Evolutionary conservation across 2,888 invertebrate species (phyloP), one percentile per base, ranked within the genome.

Genomic region (Actias luna): DNA sequence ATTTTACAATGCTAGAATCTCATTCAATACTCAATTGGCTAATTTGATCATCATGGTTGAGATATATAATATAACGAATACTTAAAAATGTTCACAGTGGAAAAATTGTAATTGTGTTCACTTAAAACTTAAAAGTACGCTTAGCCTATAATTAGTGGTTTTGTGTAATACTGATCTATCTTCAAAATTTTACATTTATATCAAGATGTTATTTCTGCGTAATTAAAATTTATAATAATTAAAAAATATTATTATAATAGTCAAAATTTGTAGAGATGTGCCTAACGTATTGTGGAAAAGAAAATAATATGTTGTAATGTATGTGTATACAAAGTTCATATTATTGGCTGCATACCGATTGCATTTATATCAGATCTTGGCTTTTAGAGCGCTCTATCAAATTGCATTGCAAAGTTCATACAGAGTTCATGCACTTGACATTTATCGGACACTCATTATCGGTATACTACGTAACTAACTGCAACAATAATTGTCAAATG

Each of bases 371-470:
- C 42, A 42, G 55, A 57, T 55, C 18, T 57, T 57, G 31, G 36
- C 29, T 62, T 58, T 33, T 42, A 29, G 58, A 42, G 25, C 57
- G 42, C 66, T 59, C 65, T 73, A 75, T 73, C 75, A 61, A 18
- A 72, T 74, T 66, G 64, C 64, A 65, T 65, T 70, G 66, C 72
- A 69, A 72, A 77, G 76, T 78, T 76, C 75, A 78, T 73, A 76
- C 67, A 75, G 72, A 77, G 76, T 78, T 76, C 75, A 78, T 73
- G 76, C 68, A 75, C 77, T 77, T 79, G 77, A 79, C 73, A 79
- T 74, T 77, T 77, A 72, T 72, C 76, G 64, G 67, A 57, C 58
- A 65, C 65, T 55, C 67, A 67, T 72, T 76, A 74, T 75, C 75
- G 69, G 58, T 65, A n/a, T n/a, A 57, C 25, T 35, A 12, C n/a